phyloP scores from a whole-genome alignment of 2,797 vertebrate species.

The Rousettus madagascariensis region DNA sequence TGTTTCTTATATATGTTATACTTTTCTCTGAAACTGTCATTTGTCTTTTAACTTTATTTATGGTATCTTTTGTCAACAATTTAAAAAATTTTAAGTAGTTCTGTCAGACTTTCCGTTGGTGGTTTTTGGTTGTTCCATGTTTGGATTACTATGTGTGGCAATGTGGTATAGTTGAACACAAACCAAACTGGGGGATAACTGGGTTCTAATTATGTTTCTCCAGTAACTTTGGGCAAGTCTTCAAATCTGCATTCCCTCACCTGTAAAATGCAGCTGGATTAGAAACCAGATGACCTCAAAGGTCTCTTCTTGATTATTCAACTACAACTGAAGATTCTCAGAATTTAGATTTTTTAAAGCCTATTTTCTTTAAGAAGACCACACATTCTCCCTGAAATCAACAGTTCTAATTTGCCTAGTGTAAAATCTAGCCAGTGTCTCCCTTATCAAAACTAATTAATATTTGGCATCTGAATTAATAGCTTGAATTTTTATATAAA shows the following conservation, averaged over 20 bases:
- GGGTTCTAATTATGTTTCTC: conserved; percentile 26
- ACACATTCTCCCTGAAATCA: conserved; percentile 20
- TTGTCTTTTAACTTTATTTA: conserved; percentile 50
- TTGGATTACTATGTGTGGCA: neutral
- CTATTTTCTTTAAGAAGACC: conserved; percentile 37
- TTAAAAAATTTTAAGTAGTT: conserved; percentile 2
- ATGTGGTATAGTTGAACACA: neutral
- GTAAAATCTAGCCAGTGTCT: conserved; percentile 39
- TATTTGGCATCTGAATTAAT: conserved; percentile 21
- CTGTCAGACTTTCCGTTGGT: conserved; percentile 12
- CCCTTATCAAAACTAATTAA: neutral
- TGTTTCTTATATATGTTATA: neutral
- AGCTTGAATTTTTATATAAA: conserved; percentile 18
- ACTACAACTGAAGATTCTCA: neutral
- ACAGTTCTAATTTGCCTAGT: conserved; percentile 12
- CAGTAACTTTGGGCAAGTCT: conserved; percentile 29
- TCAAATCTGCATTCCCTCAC: neutral
- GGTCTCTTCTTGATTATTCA: conserved; percentile 30
- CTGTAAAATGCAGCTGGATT: neutral
- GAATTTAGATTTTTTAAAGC: conserved; percentile 34
- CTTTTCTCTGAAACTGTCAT: neutral
- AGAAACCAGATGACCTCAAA: neutral
- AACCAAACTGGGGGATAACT: neutral
- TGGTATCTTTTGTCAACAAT: neutral
- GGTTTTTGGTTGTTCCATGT: conserved; percentile 20